These are phyloP conservation scores for Glossosoma conforme DNA, from an alignment of 1,140 invertebrate species.

Conservation along the genomic window DNA sequence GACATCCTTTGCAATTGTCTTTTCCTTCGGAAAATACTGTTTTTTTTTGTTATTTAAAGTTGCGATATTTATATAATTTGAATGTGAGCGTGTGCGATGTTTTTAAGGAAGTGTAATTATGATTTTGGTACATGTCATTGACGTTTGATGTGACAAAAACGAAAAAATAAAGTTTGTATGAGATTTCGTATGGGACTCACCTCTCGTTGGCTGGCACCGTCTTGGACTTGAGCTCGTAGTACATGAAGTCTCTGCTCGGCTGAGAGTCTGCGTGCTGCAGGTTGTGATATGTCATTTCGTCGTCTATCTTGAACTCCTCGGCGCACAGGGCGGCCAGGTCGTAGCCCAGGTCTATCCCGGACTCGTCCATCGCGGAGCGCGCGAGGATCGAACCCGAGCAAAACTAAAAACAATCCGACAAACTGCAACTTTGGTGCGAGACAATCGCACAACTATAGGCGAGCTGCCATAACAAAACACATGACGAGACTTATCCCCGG, in stretches of 20 bases:
- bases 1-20: too few species aligned
- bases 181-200: slow-evolving; percentile 51
- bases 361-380: slow-evolving; percentile 54
- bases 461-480: slow-evolving; percentile 18
- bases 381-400: slow-evolving; percentile 12
- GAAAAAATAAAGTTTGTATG: not conserved
- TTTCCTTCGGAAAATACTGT: too few species aligned
- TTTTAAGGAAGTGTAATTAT: not conserved
- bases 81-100: too few species aligned
- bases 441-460: slow-evolving; percentile 16
- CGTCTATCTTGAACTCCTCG: slow-evolving; percentile 48
- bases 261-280: slow-evolving; percentile 31
- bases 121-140: not conserved
- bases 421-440: not conserved
- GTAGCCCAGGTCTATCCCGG: slow-evolving; percentile 67
- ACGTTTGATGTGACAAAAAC: too few species aligned
- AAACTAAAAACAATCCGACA: too few species aligned
- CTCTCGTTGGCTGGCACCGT: slow-evolving; percentile 60
- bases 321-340: slow-evolving; percentile 59
- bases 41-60: too few species aligned
- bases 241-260: slow-evolving; percentile 53
- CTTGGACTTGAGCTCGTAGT: slow-evolving; percentile 63
- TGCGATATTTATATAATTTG: too few species aligned
- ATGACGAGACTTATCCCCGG: slow-evolving; percentile 18
- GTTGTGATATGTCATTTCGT: slow-evolving; percentile 40